phyloP scores from a whole-genome alignment of 2,888 invertebrate species.

The Portevinia maculata region DNA sequence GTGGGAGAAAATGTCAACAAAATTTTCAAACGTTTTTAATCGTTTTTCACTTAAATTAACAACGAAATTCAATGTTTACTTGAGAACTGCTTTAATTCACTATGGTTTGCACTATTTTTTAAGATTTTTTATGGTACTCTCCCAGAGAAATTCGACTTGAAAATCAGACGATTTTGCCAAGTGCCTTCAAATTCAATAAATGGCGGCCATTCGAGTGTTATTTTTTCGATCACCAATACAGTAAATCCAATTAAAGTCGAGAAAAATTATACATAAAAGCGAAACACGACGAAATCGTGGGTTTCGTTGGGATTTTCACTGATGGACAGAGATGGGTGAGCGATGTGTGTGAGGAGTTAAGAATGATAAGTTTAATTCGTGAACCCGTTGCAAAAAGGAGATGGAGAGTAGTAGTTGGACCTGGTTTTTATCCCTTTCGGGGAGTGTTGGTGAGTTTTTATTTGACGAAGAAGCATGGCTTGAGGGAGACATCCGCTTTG shows the following conservation, averaged over 20 bases:
- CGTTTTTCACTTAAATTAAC: constrained; percentile 61
- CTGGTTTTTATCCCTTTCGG: constrained; percentile 19
- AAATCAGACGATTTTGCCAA: constrained; percentile 73
- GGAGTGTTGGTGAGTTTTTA: constrained; percentile 46
- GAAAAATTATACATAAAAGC: constrained; percentile 68
- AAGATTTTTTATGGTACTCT: constrained; percentile 61
- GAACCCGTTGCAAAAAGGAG: background rate
- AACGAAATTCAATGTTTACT: constrained; percentile 69
- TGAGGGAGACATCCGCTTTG: constrained; percentile 63
- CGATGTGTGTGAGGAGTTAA: constrained; percentile 18
- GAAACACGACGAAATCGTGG: constrained; percentile 50
- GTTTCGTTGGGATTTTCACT: constrained; percentile 46
- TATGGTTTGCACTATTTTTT: constrained; percentile 69
- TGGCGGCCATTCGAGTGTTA: constrained; percentile 76
- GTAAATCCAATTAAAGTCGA: constrained; percentile 73
- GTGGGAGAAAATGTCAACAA: constrained; percentile 76
- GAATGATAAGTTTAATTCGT: background rate
- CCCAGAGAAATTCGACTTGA: constrained; percentile 69
- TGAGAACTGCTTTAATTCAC: constrained; percentile 66
- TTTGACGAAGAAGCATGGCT: constrained; percentile 61
- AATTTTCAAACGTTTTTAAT: constrained; percentile 65
- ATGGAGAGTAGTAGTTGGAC: background rate
- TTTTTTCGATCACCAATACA: constrained; percentile 74
- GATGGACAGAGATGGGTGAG: constrained; percentile 43
- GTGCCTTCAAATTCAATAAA: constrained; percentile 76